These are phyloP conservation scores for Poeciliopsis paucimaculata DNA, from an alignment of 2,797 vertebrate genomes.

Conservation along the genomic window DNA sequence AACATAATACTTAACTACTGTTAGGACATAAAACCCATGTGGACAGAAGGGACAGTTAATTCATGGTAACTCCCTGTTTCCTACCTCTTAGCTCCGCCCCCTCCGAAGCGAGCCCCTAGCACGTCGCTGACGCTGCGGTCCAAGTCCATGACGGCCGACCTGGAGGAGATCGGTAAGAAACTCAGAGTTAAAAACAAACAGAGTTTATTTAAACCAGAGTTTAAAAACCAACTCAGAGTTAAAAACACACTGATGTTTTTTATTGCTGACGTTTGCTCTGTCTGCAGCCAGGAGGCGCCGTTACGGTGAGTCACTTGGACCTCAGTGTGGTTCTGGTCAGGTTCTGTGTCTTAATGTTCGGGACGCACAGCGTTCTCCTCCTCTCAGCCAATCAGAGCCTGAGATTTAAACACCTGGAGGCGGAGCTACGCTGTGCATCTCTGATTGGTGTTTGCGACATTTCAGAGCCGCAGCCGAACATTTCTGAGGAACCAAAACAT, in stretches of 20 bases:
- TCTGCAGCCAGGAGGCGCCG: slow-evolving; percentile 77
- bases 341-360: not conserved
- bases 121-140: slow-evolving; percentile 95
- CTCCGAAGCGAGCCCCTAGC: slow-evolving; percentile 95
- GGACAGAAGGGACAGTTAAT: not conserved
- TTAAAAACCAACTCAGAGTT: slow-evolving; percentile 11
- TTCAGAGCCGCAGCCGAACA: slow-evolving; percentile 26
- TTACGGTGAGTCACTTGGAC: slow-evolving; percentile 68
- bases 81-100: slow-evolving; percentile 88
- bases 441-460: slow-evolving; percentile 9
- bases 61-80: not conserved
- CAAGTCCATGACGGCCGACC: slow-evolving; percentile 98
- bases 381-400: not conserved
- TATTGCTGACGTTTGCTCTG: slow-evolving; percentile 63
- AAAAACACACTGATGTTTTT: slow-evolving; percentile 1
- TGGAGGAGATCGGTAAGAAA: slow-evolving; percentile 87
- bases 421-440: not conserved
- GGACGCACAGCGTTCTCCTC: not conserved
- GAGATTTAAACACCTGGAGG: not conserved
- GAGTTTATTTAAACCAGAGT: not conserved
- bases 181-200: slow-evolving; percentile 1
- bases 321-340: slow-evolving; percentile 5
- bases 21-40: too few relatives aligned
- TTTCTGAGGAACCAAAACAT: not conserved
- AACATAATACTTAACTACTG: too few relatives aligned